phyloP scores from a whole-genome alignment of 2,113 vertebrate genomes.

The Ellobius talpinus region DNA sequence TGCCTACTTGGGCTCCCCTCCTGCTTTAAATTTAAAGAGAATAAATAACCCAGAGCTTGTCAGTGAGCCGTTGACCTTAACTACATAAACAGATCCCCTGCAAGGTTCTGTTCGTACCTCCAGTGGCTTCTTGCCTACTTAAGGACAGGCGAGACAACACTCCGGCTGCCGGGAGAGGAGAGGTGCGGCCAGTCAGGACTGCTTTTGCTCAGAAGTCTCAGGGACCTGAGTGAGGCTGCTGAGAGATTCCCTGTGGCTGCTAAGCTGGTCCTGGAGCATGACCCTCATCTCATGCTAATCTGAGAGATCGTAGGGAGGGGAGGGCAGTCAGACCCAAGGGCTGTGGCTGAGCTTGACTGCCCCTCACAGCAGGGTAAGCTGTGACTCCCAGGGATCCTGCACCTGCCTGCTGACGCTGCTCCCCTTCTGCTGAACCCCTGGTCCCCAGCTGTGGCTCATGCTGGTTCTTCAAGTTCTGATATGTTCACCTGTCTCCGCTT shows the following conservation, averaged over 20 bases:
- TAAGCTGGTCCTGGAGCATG: background rate
- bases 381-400: background rate
- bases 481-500: conserved; percentile 75
- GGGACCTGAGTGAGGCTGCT: background rate
- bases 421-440: background rate
- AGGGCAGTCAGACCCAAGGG: background rate
- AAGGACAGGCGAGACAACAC: conserved; percentile 63
- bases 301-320: background rate
- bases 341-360: background rate
- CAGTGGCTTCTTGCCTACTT: conserved; percentile 64
- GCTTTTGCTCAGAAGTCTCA: background rate
- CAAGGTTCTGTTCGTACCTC: conserved; percentile 45
- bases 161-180: conserved; percentile 60
- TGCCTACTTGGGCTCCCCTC: conserved; percentile 64
- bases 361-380: background rate
- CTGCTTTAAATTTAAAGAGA: conserved; percentile 34
- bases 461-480: conserved; percentile 18
- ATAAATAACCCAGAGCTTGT: conserved; percentile 49
- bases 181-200: background rate
- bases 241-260: conserved; percentile 18
- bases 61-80: conserved; percentile 72
- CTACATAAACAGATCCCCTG: conserved; percentile 77
- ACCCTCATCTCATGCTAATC: accelerated
- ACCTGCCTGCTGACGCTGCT: background rate
- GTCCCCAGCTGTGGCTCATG: background rate